Evolutionary conservation across 2,888 invertebrate species (phyloP).

Genomic region (Monopis laevigella): DNA sequence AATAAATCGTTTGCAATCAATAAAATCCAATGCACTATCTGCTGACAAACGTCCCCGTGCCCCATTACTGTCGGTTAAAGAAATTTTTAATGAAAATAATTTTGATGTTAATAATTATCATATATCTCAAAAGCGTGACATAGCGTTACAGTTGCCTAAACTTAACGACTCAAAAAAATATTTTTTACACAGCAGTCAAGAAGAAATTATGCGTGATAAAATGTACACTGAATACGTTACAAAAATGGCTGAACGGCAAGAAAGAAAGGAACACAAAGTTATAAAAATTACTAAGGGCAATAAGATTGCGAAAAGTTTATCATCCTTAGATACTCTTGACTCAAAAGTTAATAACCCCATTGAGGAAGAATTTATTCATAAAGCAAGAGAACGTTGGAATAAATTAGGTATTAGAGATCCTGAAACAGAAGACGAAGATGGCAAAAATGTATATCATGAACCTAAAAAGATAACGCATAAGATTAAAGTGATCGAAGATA

Average conservation of each 20-base stretch:
- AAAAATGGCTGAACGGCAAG: constrained; percentile 80
- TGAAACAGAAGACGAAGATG: constrained; percentile 64
- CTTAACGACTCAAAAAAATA: constrained; percentile 22
- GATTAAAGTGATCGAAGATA: constrained; percentile 73
- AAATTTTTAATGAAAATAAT: constrained; percentile 26
- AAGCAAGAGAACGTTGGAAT: constrained; percentile 75
- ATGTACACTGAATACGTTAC: constrained; percentile 87
- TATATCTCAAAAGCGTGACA: constrained; percentile 55
- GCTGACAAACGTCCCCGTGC: constrained; percentile 39
- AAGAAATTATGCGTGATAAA: constrained; percentile 77
- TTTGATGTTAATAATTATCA: constrained; percentile 40
- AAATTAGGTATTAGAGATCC: constrained; percentile 76
- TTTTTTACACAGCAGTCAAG: constrained; percentile 70
- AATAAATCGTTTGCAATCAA: constrained; percentile 69
- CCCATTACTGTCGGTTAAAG: constrained; percentile 46
- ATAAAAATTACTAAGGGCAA: constrained; percentile 76
- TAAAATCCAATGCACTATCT: constrained; percentile 35
- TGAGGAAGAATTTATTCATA: constrained; percentile 80
- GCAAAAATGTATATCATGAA: constrained; percentile 40
- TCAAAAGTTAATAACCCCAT: constrained; percentile 63
- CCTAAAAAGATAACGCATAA: constrained; percentile 56
- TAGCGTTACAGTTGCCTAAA: constrained; percentile 27
- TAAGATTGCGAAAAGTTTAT: constrained; percentile 43
- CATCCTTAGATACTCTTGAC: constrained; percentile 39
- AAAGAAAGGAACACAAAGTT: constrained; percentile 80